A percentile compares a stretch with the other conserved stretches of the same genome.
These are phyloP conservation scores for Garrulus glandarius DNA, from an alignment of 2,797 vertebrate genomes.

Conservation along the genomic window DNA sequence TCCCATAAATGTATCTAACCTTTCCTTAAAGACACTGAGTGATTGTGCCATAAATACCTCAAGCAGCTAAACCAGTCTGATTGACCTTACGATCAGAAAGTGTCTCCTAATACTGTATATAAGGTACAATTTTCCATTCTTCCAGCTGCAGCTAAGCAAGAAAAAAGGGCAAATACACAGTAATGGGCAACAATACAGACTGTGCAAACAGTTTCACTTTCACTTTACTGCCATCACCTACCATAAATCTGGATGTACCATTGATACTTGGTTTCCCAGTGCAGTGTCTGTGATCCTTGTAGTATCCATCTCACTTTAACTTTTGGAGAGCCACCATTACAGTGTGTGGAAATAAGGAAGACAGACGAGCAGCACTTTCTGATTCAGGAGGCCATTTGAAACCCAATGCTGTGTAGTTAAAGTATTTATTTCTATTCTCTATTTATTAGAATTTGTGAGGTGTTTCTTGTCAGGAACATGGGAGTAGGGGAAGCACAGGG, in stretches of 20 bases:
- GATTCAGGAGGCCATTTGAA: conserved; percentile 63
- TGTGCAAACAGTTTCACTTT: conserved; percentile 48
- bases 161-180: conserved; percentile 59
- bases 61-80: conserved; percentile 54
- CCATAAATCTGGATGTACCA: conserved; percentile 55
- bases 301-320: conserved; percentile 57
- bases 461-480: conserved; percentile 26
- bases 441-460: conserved; percentile 59
- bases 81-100: conserved; percentile 58
- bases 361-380: conserved; percentile 47
- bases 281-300: not conserved
- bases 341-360: conserved; percentile 56
- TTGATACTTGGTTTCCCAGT: conserved; percentile 5
- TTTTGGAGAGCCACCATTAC: conserved; percentile 52
- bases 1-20: conserved; percentile 65
- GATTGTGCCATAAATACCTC: conserved; percentile 61
- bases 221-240: conserved; percentile 25
- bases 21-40: conserved; percentile 63
- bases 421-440: conserved; percentile 63
- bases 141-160: conserved; percentile 58
- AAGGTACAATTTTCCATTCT: conserved; percentile 60
- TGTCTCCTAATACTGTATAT: conserved; percentile 41
- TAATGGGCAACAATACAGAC: conserved; percentile 48
- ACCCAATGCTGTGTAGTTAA: conserved; percentile 39
- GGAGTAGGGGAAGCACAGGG: not conserved